Base-by-base conservation (phyloP, 2,113 vertebrate species). In the Elachura formosa region DNA sequence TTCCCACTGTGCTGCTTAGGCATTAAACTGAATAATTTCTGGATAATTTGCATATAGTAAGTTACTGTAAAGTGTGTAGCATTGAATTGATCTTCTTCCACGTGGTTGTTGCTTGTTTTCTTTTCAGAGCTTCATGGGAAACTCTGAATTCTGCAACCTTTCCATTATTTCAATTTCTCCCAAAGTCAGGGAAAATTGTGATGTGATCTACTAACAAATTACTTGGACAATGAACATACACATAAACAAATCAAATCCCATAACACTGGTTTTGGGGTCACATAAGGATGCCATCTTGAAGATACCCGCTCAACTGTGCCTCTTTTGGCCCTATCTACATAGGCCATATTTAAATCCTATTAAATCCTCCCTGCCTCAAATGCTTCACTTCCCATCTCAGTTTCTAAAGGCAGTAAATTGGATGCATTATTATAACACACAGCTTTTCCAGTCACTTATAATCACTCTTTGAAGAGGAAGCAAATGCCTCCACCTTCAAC, bases 401-500 rank as follows among this genome's bases (percentile, higher is more conserved):
- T 59, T 94, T 84, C 62, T 78, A 80, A 79, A 55, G n/a, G 34
- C 3, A 63, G 40, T 12, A 94, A 71, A 71, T 22, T 38, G 33
- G 58, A 67, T 4, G 12, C 12, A 43, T 51, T 87, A 33, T 89
- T 91, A 61, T 77, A 61, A 59, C 9, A 62, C 33, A 69, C 11
- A 75, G 56, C 14, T 64, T 78, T 75, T 68, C 52, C 43, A 77
- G 1, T 31, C 7, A 2, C 62, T 48, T 36, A 6, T 48, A 83
- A 85, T 24, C 74, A 17, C 5, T 66, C 25, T 69, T 82, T 52
- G 46, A 72, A 55, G 23, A 83, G 51, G 78, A 90, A 88, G 43
- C 5, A 1, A 86, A 77, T 0, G 0, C 24, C 46, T 93, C 71
- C 4, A 1, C 20, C 48, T 56, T 91, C 41, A 80, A 36, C 24